Evolutionary conservation across 2,797 vertebrate genomes (phyloP).

Genomic region (Garrulus glandarius): DNA sequence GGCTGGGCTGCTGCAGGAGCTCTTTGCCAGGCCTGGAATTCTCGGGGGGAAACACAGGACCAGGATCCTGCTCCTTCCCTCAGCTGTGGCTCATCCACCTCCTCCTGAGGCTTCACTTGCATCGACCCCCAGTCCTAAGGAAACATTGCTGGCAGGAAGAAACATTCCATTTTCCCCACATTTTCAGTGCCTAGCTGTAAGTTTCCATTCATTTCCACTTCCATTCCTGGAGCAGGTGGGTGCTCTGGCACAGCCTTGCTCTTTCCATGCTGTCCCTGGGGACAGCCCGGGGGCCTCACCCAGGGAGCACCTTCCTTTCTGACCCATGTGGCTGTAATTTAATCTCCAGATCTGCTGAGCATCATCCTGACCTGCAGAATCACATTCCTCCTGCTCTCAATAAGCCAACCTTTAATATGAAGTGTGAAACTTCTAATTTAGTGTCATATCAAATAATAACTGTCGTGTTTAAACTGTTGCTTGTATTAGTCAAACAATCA

Average conservation of each 20-base stretch:
- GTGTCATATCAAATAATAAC: conserved; percentile 58
- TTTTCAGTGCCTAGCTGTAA: neutral
- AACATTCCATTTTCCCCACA: fast-evolving
- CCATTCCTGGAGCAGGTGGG: fast-evolving
- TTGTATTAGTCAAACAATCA: conserved; percentile 72
- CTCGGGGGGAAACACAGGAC: fast-evolving
- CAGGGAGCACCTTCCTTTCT: neutral
- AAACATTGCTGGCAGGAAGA: neutral
- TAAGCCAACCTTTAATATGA: neutral
- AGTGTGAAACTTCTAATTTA: conserved; percentile 44
- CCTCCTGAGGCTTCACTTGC: neutral
- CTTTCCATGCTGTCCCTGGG: fast-evolving
- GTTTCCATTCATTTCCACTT: neutral
- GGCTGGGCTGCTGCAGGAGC: fast-evolving
- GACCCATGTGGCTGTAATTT: neutral
- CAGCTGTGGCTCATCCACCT: fast-evolving
- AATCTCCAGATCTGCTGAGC: neutral
- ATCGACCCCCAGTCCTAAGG: neutral
- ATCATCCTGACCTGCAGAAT: neutral
- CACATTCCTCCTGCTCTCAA: neutral
- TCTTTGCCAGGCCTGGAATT: neutral
- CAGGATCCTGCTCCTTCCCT: neutral
- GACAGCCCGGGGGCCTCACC: neutral
- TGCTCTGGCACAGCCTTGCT: neutral
- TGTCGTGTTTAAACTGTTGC: conserved; percentile 62